Base-by-base conservation (phyloP, 1,140 invertebrate genomes). In the Diorhabda elongata region DNA sequence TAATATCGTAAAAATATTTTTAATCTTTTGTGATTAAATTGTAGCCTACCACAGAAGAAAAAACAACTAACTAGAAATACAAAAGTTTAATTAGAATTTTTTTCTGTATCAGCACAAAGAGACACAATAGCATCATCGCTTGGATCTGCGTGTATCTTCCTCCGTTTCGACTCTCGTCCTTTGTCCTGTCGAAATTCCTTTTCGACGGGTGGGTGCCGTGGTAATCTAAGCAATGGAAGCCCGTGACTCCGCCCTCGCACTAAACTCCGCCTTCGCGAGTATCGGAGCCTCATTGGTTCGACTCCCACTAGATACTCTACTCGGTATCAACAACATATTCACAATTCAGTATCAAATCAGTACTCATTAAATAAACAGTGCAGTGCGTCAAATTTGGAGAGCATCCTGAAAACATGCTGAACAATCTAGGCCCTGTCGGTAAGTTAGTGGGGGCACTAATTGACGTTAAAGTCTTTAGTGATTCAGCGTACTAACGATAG, bases 331-430 rank as follows among this genome's bases (percentile, higher is more conserved):
- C 75, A 75, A 77, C 75, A 79, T 79, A 80, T 79, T 80, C 78
- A 79, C 75, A 79, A 80, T 80, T 81, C 80, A 81, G 80, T 81
- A 79, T 81, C 79, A 79, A 81, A 81, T 81, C 80, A 81, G 80
- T 81, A 80, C 80, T 81, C 79, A 81, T 81, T 81, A 81, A 81
- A 81, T 81, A 81, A 81, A 81, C 80, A 81, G 79, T 81, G 79
- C 75, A 76, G 78, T 78, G 79, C 79, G 77, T 80, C 73, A 78
- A 69, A 69, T 73, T 76, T 68, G 45, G 66, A 64, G 73, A 67
- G 73, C 64, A 65, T 61, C 42, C 69, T 61, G 66, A 44, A 26
- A 66, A 66, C 76, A 81, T 81, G 79, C 76, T 81, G 73, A 81
- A 81, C 78, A 81, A 78, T 78, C 75, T 80, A 73, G 78, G 78